Evolutionary conservation across 2,888 invertebrate genomes (phyloP).

Genomic region (Eupithecia inturbata): DNA sequence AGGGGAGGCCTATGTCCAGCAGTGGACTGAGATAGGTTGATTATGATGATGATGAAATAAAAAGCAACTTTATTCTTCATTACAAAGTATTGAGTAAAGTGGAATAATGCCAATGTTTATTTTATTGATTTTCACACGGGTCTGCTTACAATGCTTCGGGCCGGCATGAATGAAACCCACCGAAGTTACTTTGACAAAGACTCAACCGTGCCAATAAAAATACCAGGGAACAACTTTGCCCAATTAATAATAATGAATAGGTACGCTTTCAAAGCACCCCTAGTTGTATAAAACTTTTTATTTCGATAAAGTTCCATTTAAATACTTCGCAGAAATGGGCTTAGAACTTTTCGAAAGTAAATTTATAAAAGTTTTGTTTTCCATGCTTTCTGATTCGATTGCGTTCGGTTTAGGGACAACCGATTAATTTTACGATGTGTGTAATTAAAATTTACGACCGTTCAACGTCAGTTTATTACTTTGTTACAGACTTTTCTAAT

Average conservation of each 20-base stretch:
- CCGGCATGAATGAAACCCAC: slow-evolving; percentile 54
- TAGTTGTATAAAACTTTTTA: slow-evolving; percentile 68
- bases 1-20: too few relatives aligned
- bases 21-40: too few relatives aligned
- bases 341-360: slow-evolving; percentile 65
- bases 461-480: slow-evolving; percentile 38
- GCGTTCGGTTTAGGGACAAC: slow-evolving; percentile 65
- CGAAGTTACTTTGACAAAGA: slow-evolving; percentile 63
- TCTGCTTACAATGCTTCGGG: slow-evolving; percentile 65
- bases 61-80: not conserved
- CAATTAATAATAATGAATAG: slow-evolving; percentile 78
- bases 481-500: slow-evolving; percentile 35
- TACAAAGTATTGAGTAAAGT: slow-evolving; percentile 58
- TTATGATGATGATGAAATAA: too few relatives aligned
- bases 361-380: slow-evolving; percentile 54
- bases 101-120: slow-evolving; percentile 74
- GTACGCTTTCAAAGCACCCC: slow-evolving; percentile 65
- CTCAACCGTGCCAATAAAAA: slow-evolving; percentile 67
- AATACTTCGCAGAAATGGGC: slow-evolving; percentile 58
- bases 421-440: slow-evolving; percentile 77
- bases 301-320: slow-evolving; percentile 72
- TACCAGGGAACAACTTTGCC: slow-evolving; percentile 72
- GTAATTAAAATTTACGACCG: slow-evolving; percentile 63
- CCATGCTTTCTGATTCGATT: slow-evolving; percentile 62
- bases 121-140: slow-evolving; percentile 83